Percentiles rank a stretch among this genome's conserved stretches.
Evolutionary conservation across 2,888 invertebrate genomes (phyloP).

Genomic region (Kuschelorhynchus macadamiae): DNA sequence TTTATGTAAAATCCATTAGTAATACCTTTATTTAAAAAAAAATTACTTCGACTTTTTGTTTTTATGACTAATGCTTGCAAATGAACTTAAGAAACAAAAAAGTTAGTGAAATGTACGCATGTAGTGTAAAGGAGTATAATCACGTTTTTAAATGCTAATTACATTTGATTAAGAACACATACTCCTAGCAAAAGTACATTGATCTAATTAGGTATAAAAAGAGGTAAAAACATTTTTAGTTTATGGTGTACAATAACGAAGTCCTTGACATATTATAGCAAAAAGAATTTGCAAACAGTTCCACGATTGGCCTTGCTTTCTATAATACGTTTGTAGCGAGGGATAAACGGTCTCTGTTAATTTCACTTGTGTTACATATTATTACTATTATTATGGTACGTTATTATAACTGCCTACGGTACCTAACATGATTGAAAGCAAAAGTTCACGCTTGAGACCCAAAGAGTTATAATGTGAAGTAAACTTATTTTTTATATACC

Average conservation of each 20-base stretch:
- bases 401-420: slow-evolving; percentile 8
- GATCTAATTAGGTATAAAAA: slow-evolving; percentile 27
- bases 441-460: slow-evolving; percentile 14
- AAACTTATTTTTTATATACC: too few species aligned
- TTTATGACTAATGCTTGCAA: too few species aligned
- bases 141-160: too few species aligned
- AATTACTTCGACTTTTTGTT: too few species aligned
- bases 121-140: too few species aligned
- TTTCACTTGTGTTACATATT: slow-evolving; percentile 36
- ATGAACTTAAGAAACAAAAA: too few species aligned
- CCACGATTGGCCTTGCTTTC: slow-evolving; percentile 45
- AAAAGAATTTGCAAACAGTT: slow-evolving; percentile 36
- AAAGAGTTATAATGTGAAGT: not conserved
- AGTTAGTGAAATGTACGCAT: too few species aligned
- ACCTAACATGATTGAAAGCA: slow-evolving; percentile 24
- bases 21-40: too few species aligned
- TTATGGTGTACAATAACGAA: slow-evolving; percentile 25
- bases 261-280: slow-evolving; percentile 46
- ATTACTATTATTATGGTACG: slow-evolving; percentile 20
- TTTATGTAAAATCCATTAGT: too few species aligned
- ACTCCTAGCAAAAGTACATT: not conserved
- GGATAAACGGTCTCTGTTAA: slow-evolving; percentile 34
- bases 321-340: slow-evolving; percentile 33
- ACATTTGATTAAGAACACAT: too few species aligned
- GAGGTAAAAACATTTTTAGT: slow-evolving; percentile 10